A percentile compares a stretch with the other conserved stretches of the same genome.
phyloP scores from a whole-genome alignment of 2,113 vertebrate genomes.

The Oncorhynchus keta region DNA sequence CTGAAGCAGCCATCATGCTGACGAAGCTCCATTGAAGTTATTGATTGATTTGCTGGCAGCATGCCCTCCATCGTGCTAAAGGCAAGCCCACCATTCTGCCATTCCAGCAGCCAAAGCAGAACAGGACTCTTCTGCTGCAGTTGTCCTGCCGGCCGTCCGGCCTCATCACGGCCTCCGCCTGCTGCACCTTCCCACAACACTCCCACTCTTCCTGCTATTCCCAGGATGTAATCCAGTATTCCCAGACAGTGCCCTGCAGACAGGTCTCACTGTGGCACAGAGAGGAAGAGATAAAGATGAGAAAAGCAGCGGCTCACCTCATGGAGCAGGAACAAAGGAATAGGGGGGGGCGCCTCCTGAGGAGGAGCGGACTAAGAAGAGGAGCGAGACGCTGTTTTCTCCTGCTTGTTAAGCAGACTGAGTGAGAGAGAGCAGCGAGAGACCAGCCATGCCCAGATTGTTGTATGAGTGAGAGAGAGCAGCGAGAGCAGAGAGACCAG shows the following conservation, averaged over 20 bases:
- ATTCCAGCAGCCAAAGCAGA: slow-evolving; percentile 84
- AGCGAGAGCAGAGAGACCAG: neutral
- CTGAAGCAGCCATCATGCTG: neutral
- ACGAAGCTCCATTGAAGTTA: slow-evolving; percentile 20
- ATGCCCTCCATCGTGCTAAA: slow-evolving; percentile 53
- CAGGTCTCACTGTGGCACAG: slow-evolving; percentile 52
- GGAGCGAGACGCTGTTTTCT: slow-evolving; percentile 28
- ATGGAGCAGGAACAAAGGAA: slow-evolving; percentile 17
- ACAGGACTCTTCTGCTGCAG: slow-evolving; percentile 74
- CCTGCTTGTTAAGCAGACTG: neutral
- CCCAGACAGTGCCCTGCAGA: slow-evolving; percentile 33
- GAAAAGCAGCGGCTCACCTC: slow-evolving; percentile 37
- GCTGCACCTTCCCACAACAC: slow-evolving; percentile 59
- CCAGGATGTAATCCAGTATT: slow-evolving; percentile 51
- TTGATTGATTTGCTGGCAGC: slow-evolving; percentile 32
- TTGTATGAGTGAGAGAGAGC: neutral
- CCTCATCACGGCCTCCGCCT: slow-evolving; percentile 67
- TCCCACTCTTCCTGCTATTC: slow-evolving; percentile 19
- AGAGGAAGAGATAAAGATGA: slow-evolving; percentile 17
- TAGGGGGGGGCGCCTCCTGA: neutral
- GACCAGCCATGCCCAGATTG: neutral
- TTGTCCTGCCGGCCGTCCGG: slow-evolving; percentile 61
- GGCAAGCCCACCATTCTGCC: slow-evolving; percentile 82
- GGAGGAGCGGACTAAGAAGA: neutral
- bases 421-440: neutral